Evolutionary conservation across 2,888 invertebrate species (phyloP), one percentile per base, ranked within the genome.

Genomic region (Chorisops tibialis): DNA sequence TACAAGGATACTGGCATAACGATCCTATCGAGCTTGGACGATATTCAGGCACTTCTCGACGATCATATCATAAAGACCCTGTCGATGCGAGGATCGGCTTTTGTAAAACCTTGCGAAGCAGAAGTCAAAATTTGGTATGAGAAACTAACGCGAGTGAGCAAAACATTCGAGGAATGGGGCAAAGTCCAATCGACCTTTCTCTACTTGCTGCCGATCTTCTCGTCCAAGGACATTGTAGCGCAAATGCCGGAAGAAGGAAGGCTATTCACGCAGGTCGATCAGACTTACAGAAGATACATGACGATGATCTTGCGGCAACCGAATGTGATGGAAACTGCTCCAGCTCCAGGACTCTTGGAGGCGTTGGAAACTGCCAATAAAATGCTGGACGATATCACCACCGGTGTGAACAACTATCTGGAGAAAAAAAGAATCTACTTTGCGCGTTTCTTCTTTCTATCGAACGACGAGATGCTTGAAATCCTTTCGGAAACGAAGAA

Each of bases 401-500:
- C 81, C 64, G 85, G 86, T 1, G 81, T 88, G 0, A 83, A 83
- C 69, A 79, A 81, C 50, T 88, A 87, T 72, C 76, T 89, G 62
- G 85, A 87, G 70, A 82, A 83, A 71, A 86, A 87, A 69, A 78
- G 87, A 63, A 73, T 85, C 11, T 83, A 79, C 69, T 89, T 89
- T 72, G 84, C 88, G 12, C 84, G 89, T 67, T 87, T 91, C 71
- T 89, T 88, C 77, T 90, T 90, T 70, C 74, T 90, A 59, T 87
- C 88, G 1, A 88, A 90, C 72, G 84, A 85, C 67, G 89, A 89
- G 74, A 82, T 90, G 75, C 76, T 89, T 54, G 85, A 86, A 69
- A 85, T 90, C 66, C 75, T 91, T 21, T 87, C 88, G 1, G 85
- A 87, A 74, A 84, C 85, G 1, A 84, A 83, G 70, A 83, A 86